phyloP scores from a whole-genome alignment of 2,113 vertebrate species.

The Amphiprion percula region DNA sequence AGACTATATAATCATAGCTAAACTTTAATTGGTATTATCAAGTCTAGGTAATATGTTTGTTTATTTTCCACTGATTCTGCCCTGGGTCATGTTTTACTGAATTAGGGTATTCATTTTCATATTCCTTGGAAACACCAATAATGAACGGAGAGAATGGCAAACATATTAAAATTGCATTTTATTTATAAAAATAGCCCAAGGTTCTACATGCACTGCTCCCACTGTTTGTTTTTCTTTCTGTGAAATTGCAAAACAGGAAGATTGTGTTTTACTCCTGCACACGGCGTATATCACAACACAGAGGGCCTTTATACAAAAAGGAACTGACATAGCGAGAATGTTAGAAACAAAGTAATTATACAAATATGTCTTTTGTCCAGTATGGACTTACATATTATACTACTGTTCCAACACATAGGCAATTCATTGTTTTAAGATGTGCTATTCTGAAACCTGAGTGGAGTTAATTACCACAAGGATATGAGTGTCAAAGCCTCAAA shows the following conservation, averaged over 20 bases:
- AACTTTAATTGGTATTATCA: constrained; percentile 61
- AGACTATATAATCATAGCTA: constrained; percentile 14
- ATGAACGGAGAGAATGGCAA: constrained; percentile 64
- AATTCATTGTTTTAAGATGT: not conserved
- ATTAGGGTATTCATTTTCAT: constrained; percentile 62
- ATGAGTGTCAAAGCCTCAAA: not conserved
- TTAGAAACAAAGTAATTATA: not conserved
- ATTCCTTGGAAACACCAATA: constrained; percentile 55
- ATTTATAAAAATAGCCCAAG: constrained; percentile 70
- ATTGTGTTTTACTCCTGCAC: constrained; percentile 12
- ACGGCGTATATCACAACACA: not conserved
- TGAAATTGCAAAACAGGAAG: constrained; percentile 21
- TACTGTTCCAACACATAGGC: not conserved
- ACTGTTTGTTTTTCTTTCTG: constrained; percentile 55
- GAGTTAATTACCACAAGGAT: constrained; percentile 18
- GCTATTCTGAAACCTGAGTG: not conserved
- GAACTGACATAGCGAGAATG: not conserved
- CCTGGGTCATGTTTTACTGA: constrained; percentile 47
- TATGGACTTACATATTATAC: not conserved
- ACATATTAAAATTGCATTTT: constrained; percentile 63
- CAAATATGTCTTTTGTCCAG: constrained; percentile 4
- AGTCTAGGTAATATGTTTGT: constrained; percentile 55
- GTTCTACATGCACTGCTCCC: constrained; percentile 36
- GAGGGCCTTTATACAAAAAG: not conserved
- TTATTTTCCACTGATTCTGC: constrained; percentile 53